These are phyloP conservation scores for Syngnathus typhle DNA, from an alignment of 2,113 vertebrate species.

Conservation along the genomic window DNA sequence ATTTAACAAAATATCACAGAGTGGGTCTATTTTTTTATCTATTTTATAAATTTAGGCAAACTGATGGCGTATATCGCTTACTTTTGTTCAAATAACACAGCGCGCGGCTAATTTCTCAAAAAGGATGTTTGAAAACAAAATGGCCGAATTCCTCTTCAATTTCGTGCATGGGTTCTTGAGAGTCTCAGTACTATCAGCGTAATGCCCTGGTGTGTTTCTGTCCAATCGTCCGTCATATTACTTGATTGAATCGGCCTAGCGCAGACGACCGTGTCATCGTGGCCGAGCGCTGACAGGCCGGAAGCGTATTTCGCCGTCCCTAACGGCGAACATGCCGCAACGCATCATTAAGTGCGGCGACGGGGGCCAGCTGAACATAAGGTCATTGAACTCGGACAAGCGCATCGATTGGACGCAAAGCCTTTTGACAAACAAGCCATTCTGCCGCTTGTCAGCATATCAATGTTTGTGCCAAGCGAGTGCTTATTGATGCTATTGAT, in stretches of 20 bases:
- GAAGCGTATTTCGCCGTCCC: not conserved
- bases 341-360: constrained; percentile 32
- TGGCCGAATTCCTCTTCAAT: not conserved
- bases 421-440: constrained; percentile 59
- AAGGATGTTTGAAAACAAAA: not conserved
- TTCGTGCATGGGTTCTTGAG: not conserved
- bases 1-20: too few relatives aligned
- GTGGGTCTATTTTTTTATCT: too few relatives aligned
- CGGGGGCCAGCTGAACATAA: constrained; percentile 30
- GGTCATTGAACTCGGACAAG: constrained; percentile 39
- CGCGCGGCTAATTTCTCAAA: not conserved
- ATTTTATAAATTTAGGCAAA: too few relatives aligned
- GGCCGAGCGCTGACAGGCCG: not conserved
- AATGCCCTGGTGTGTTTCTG: not conserved
- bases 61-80: too few relatives aligned
- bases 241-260: constrained; percentile 22
- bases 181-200: not conserved
- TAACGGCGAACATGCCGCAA: not conserved
- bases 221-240: not conserved
- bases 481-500: constrained; percentile 48
- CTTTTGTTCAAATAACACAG: too few relatives aligned
- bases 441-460: constrained; percentile 57
- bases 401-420: constrained; percentile 60
- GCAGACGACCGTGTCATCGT: constrained; percentile 2
- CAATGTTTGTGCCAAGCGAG: constrained; percentile 44